These are phyloP conservation scores for Drosophila falleni DNA, from an alignment of 2,888 invertebrate species.

Conservation along the genomic window DNA sequence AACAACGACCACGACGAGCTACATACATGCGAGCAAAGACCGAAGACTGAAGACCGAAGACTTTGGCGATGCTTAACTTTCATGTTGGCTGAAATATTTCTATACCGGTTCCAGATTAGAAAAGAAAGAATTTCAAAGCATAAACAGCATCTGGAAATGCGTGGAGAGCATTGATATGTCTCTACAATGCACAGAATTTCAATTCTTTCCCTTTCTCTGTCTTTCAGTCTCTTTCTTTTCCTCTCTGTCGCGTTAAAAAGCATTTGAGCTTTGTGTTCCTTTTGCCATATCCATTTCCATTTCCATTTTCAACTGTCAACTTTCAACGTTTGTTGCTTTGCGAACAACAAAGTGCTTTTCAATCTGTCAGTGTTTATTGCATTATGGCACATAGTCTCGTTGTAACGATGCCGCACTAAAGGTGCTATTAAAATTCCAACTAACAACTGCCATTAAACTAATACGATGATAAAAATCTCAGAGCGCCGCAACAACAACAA, in stretches of 20 bases:
- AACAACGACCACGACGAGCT: constrained; percentile 17
- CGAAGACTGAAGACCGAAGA: constrained; percentile 12
- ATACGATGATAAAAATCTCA: constrained; percentile 76
- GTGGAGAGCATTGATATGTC: constrained; percentile 25
- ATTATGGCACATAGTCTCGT: constrained; percentile 37
- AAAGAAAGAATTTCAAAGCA: constrained; percentile 77
- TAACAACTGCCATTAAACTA: constrained; percentile 80
- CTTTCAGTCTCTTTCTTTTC: not conserved
- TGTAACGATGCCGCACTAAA: constrained; percentile 60
- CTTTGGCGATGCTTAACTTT: constrained; percentile 67
- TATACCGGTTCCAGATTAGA: constrained; percentile 80
- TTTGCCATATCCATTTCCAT: constrained; percentile 34
- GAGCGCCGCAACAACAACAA: constrained; percentile 31
- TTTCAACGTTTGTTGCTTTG: constrained; percentile 25
- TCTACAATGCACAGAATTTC: constrained; percentile 6
- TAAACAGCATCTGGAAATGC: constrained; percentile 61
- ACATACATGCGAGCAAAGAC: constrained; percentile 7
- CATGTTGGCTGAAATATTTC: constrained; percentile 76
- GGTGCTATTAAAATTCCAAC: constrained; percentile 78
- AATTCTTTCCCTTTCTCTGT: not conserved
- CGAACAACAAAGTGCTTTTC: constrained; percentile 47
- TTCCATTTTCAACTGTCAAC: constrained; percentile 41
- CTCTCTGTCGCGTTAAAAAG: constrained; percentile 29
- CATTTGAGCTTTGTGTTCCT: constrained; percentile 58
- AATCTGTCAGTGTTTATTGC: constrained; percentile 68